Percentiles rank a stretch among this genome's conserved stretches.
These are phyloP conservation scores for Drosophila maculinotata DNA, from an alignment of 2,888 invertebrate species.

Conservation along the genomic window DNA sequence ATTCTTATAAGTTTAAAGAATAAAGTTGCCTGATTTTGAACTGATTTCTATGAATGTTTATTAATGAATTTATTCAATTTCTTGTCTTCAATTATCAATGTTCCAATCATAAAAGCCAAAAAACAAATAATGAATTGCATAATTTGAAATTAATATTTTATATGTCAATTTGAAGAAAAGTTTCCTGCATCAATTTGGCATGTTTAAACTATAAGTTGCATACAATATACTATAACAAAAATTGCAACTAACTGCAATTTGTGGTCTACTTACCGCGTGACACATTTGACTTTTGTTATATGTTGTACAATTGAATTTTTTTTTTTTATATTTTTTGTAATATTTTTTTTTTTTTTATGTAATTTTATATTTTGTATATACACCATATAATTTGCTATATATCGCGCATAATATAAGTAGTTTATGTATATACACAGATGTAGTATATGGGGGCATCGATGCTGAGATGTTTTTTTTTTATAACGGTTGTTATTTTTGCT, in stretches of 20 bases:
- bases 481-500: slow-evolving; percentile 4
- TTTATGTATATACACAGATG: slow-evolving; percentile 62
- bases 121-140: too few species aligned
- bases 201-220: not conserved
- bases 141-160: not conserved
- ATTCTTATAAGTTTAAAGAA: not conserved
- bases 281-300: slow-evolving; percentile 81
- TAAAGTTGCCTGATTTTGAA: not conserved
- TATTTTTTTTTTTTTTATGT: slow-evolving; percentile 20
- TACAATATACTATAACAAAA: not conserved
- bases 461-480: slow-evolving; percentile 31
- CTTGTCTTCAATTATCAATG: too few species aligned
- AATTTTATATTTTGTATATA: slow-evolving; percentile 52
- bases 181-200: too few species aligned
- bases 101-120: too few species aligned
- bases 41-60: too few species aligned
- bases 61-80: too few species aligned
- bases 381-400: slow-evolving; percentile 66
- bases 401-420: slow-evolving; percentile 62
- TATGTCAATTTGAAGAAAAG: too few species aligned
- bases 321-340: slow-evolving; percentile 18
- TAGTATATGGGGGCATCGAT: slow-evolving; percentile 58
- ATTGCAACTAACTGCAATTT: slow-evolving; percentile 12
- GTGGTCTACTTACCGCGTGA: slow-evolving; percentile 84
- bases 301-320: slow-evolving; percentile 71